Base-by-base conservation (phyloP, 2,797 vertebrate genomes). In the Melanotaenia trifasciata region DNA sequence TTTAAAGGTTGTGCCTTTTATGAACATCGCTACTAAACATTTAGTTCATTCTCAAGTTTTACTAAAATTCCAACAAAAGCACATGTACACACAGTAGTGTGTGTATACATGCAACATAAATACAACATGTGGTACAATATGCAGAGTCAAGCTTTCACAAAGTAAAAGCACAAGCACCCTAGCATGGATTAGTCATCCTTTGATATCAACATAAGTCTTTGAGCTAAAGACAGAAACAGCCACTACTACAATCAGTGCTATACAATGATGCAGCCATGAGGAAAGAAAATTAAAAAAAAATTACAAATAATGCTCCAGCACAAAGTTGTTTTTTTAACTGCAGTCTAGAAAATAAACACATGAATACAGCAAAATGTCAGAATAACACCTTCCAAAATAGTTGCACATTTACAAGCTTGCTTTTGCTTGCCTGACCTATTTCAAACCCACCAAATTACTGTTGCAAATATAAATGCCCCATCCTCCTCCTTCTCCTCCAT, bases 341-440 rank as follows among this genome's bases (percentile, higher is more conserved):
- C n/a, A 8, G 33, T 7, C 2, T 33, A 32, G 70, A 62, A 4
- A 64, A 67, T 14, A 18, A 18, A 63, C n/a, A 60, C 28, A 58
- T 30, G 3, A 64, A 38, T 70, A 24, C 2, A 64, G 5, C 24
- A 32, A 70, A 65, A 70, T 58, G 69, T 71, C 60, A 71, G 50
- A 45, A 24, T 56, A 33, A 79, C 59, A 56, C 51, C 30, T 71
- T 11, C 32, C 10, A 14, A 67, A 76, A 60, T 56, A 73, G 14
- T 11, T 38, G n/a, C 9, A 51, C 40, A 64, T 80, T 76, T 61
- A 40, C 70, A 78, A 64, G 4, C n/a, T 77, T 35, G 1, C 33
- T 61, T 83, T 79, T 83, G 18, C 32, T 60, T 61, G 38, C 71
- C 10, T 84, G 77, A 80, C 78, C 80, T 50, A 82, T 71, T 88